These are phyloP conservation scores for Pterocles burchelli DNA, from an alignment of 2,113 vertebrate species.

Conservation along the genomic window DNA sequence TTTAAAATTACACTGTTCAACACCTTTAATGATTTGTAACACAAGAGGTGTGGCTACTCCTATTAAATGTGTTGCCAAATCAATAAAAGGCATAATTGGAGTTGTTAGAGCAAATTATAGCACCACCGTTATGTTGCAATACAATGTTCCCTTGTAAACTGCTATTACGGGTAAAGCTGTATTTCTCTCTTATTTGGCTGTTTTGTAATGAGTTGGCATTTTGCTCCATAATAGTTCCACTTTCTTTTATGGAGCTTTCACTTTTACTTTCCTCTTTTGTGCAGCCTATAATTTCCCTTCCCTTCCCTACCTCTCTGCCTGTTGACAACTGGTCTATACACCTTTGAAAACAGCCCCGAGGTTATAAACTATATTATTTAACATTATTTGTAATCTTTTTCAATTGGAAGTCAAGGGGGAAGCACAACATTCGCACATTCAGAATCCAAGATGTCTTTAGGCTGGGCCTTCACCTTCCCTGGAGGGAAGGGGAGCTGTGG, in stretches of 20 bases:
- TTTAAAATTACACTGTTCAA: conserved; percentile 97
- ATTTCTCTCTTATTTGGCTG: conserved; percentile 88
- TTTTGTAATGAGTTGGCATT: conserved; percentile 93
- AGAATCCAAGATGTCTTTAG: conserved; percentile 6
- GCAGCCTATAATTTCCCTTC: conserved; percentile 92
- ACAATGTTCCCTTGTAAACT: conserved; percentile 97
- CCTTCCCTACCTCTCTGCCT: conserved; percentile 77
- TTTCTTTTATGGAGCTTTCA: conserved; percentile 95
- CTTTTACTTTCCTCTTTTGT: conserved; percentile 94
- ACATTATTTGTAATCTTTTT: conserved; percentile 79
- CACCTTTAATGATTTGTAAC: conserved; percentile 98
- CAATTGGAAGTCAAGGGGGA: conserved; percentile 68
- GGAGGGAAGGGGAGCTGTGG: conserved; percentile 62
- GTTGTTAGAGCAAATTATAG: conserved; percentile 99
- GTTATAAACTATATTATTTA: conserved; percentile 84
- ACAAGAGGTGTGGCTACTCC: conserved; percentile 96
- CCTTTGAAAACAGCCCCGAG: conserved; percentile 79
- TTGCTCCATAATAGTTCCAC: conserved; percentile 94
- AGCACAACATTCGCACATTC: neutral
- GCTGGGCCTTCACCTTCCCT: neutral
- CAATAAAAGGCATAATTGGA: conserved; percentile 99
- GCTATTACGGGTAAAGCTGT: conserved; percentile 91
- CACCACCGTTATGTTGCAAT: conserved; percentile 94
- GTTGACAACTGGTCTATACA: conserved; percentile 75
- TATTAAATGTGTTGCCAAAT: conserved; percentile 99